These are phyloP conservation scores for Umimayanthus kanabou DNA, from an alignment of 92 coral and sea anemone species.

Conservation along the genomic window DNA sequence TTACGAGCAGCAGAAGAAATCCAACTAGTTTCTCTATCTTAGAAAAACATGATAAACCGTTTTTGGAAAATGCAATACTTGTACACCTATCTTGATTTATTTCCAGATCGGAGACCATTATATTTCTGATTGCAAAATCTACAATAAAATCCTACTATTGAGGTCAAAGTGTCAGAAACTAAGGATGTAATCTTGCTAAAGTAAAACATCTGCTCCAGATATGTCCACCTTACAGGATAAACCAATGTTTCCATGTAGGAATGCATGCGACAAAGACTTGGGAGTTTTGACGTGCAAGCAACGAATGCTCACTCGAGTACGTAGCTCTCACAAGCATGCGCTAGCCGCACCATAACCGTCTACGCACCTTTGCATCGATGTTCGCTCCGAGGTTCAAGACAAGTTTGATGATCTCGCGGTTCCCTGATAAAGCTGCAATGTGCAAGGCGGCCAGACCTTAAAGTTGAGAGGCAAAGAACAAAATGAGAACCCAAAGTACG, in stretches of 20 bases:
- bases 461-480: neutral
- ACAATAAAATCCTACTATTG: too few species aligned
- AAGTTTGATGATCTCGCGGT: conserved; percentile 65
- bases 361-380: conserved; percentile 73
- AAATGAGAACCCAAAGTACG: neutral
- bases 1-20: neutral
- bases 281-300: too few species aligned
- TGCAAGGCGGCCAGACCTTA: conserved; percentile 85
- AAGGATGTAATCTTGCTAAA: neutral
- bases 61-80: neutral
- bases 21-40: neutral
- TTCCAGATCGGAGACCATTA: neutral
- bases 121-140: neutral
- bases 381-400: conserved; percentile 83
- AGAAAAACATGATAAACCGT: neutral
- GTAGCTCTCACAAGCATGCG: neutral
- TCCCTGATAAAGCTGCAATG: conserved; percentile 78
- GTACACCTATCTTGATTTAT: neutral
- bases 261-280: too few species aligned
- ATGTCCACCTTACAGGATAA: too few species aligned
- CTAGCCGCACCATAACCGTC: too few species aligned
- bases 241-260: too few species aligned
- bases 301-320: neutral
- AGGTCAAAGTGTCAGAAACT: neutral
- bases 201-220: too few species aligned